These are phyloP conservation scores for Andinoacara biseriatus DNA, from an alignment of 2,113 vertebrate species.

Conservation along the genomic window DNA sequence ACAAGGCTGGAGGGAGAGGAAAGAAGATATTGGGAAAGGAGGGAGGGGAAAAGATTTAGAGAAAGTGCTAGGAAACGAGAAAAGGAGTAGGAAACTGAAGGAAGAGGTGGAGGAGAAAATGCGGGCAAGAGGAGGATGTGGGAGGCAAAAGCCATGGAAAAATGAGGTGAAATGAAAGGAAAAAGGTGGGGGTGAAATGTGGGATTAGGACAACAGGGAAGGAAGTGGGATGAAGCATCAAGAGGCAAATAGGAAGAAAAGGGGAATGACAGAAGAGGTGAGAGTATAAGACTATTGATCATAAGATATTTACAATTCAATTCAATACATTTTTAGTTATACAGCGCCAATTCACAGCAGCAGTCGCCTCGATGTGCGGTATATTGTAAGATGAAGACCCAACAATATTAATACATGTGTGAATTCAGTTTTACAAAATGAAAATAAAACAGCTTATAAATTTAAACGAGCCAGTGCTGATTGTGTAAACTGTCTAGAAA, in stretches of 20 bases:
- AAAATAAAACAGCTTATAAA: neutral
- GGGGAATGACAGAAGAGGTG: neutral
- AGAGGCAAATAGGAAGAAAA: neutral
- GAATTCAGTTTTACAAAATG: neutral
- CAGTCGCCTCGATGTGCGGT: neutral
- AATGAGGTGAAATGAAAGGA: neutral
- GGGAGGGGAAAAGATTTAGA: neutral
- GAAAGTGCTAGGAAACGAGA: neutral
- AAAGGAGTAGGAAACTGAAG: neutral
- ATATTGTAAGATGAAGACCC: neutral
- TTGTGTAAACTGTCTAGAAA: neutral
- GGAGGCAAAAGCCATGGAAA: neutral
- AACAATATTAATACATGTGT: neutral
- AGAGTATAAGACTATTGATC: neutral
- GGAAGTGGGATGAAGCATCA: neutral
- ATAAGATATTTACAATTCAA: neutral
- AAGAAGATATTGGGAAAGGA: neutral
- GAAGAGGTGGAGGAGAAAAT: neutral
- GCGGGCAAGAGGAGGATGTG: neutral
- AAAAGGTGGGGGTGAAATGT: conserved; percentile 6
- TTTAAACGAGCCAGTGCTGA: neutral
- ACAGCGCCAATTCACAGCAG: neutral
- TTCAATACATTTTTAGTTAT: neutral
- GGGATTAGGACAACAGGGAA: neutral
- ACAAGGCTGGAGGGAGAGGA: neutral